A percentile compares a stretch with the other conserved stretches of the same genome.
Evolutionary conservation across 2,113 vertebrate genomes (phyloP).

Genomic region (Pseudopipra pipra): DNA sequence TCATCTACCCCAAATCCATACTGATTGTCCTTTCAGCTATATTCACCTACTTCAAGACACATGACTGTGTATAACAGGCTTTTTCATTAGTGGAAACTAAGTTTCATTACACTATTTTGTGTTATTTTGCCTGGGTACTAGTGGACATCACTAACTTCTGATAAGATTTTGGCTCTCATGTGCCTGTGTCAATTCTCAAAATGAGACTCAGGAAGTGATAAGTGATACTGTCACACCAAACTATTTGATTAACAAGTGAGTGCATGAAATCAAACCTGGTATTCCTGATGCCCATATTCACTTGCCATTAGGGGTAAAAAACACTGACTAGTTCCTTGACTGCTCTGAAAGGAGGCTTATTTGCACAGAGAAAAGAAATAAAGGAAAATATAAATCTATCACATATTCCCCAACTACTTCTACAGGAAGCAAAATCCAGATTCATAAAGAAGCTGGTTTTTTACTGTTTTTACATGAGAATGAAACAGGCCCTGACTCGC

Average conservation of each 20-base stretch:
- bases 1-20: not conserved
- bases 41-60: not conserved
- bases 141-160: not conserved
- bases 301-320: not conserved
- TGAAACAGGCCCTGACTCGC: not conserved
- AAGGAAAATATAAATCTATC: not conserved
- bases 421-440: not conserved
- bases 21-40: not conserved
- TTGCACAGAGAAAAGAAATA: not conserved
- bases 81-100: not conserved
- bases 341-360: not conserved
- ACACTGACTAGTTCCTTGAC: not conserved
- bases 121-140: not conserved
- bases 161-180: not conserved
- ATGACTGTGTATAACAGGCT: not conserved
- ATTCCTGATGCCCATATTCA: not conserved
- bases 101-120: not conserved
- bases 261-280: not conserved
- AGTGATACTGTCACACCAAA: not conserved
- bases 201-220: not conserved
- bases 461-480: not conserved
- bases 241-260: not conserved
- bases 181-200: not conserved
- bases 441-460: not conserved
- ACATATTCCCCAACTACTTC: not conserved